Conservation (phyloP, 2,888 invertebrate genomes). For the Nephrotoma guestfalica region DNA sequence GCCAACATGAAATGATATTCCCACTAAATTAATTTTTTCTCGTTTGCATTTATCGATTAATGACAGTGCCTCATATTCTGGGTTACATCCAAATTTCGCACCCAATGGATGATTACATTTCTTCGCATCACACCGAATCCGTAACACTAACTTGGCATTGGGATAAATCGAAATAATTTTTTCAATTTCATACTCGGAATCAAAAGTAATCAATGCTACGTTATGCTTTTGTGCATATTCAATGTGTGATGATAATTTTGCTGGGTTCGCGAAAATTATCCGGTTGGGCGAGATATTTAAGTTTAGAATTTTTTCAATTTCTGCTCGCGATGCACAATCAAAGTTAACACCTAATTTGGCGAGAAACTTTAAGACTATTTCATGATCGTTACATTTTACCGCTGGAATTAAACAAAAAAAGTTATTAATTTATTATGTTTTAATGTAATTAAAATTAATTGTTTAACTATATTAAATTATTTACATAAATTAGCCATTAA, state of each 20-base stretch:
- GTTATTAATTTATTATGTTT: background rate
- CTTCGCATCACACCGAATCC: background rate
- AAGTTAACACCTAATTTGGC: constrained; percentile 76
- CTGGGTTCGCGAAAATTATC: constrained; percentile 66
- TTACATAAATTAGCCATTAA: background rate
- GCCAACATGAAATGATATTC: constrained; percentile 88
- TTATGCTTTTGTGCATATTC: background rate
- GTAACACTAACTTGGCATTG: background rate
- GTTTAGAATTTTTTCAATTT: constrained; percentile 58
- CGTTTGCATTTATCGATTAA: background rate
- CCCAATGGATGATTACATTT: background rate
- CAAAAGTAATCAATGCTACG: background rate
- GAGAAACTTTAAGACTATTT: constrained; percentile 60
- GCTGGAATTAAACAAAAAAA: constrained; percentile 37
- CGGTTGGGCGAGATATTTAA: constrained; percentile 32
- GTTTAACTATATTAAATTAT: background rate
- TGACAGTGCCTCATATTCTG: background rate
- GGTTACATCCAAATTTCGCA: background rate
- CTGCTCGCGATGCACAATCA: constrained; percentile 85
- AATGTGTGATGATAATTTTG: background rate
- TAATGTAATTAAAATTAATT: background rate
- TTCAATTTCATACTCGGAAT: background rate
- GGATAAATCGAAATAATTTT: background rate
- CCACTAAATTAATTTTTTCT: constrained; percentile 33
- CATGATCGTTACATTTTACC: constrained; percentile 86